Evolutionary conservation across 2,888 invertebrate species (phyloP).

Genomic region (Hypomecis punctinalis): DNA sequence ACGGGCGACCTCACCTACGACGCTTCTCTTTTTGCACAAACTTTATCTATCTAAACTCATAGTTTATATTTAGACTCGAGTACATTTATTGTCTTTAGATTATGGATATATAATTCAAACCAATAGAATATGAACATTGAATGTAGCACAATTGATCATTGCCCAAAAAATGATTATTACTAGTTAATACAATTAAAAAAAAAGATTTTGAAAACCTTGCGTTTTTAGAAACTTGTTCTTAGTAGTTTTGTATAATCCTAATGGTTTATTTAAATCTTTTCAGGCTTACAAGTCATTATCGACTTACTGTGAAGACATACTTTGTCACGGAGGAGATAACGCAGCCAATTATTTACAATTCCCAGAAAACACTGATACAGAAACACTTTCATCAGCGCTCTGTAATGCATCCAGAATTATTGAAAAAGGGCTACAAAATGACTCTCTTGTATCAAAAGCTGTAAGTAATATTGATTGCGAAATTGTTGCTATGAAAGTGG

Average conservation of each 20-base stretch:
- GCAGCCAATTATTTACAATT: constrained; percentile 60
- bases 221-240: background rate
- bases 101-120: too few relatives aligned
- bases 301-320: constrained; percentile 61
- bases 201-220: too few relatives aligned
- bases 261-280: constrained; percentile 35
- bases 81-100: too few relatives aligned
- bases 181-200: too few relatives aligned
- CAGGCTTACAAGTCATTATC: constrained; percentile 72
- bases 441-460: constrained; percentile 68
- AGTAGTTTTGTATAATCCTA: background rate
- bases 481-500: too few relatives aligned
- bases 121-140: too few relatives aligned
- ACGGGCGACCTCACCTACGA: too few relatives aligned
- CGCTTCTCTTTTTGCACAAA: too few relatives aligned
- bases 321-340: constrained; percentile 62
- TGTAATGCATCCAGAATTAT: constrained; percentile 66
- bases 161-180: too few relatives aligned
- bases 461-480: constrained; percentile 54
- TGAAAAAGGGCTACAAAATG: constrained; percentile 60
- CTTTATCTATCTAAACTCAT: too few relatives aligned
- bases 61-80: too few relatives aligned
- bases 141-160: too few relatives aligned
- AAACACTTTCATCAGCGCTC: constrained; percentile 51
- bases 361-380: constrained; percentile 47